Percentiles rank a stretch among this genome's conserved stretches.
These are phyloP conservation scores for Margaritifera margaritifera DNA, from an alignment of 2,888 invertebrate genomes.

Conservation along the genomic window DNA sequence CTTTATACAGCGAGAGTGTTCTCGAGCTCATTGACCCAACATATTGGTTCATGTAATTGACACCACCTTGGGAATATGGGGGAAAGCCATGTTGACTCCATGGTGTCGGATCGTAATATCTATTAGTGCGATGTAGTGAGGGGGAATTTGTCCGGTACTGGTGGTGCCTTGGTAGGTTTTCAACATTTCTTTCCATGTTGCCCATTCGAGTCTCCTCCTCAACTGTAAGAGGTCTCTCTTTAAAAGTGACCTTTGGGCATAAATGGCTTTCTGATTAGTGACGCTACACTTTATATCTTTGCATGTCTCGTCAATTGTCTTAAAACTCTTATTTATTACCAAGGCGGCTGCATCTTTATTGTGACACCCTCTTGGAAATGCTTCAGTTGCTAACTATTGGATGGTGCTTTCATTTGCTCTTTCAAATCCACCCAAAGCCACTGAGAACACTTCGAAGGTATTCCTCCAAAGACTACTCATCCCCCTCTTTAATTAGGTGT, in stretches of 20 bases:
- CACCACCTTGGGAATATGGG: too few species aligned
- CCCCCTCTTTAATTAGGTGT: not conserved
- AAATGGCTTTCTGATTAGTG: not conserved
- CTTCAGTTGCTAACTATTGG: conserved; percentile 2
- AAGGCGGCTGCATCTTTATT: conserved; percentile 1
- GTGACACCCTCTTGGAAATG: not conserved
- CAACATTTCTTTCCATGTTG: conserved; percentile 2
- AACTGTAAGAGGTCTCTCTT: not conserved
- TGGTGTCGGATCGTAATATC: too few species aligned
- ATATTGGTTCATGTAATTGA: too few species aligned
- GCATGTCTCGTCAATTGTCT: not conserved
- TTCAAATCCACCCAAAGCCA: conserved; percentile 3
- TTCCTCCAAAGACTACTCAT: conserved; percentile 4
- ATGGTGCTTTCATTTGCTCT: not conserved
- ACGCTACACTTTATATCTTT: not conserved
- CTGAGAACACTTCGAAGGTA: not conserved
- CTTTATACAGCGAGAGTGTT: too few species aligned
- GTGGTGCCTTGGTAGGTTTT: too few species aligned
- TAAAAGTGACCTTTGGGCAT: conserved; percentile 1
- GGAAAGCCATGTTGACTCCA: too few species aligned
- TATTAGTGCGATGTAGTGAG: too few species aligned
- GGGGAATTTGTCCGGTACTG: too few species aligned
- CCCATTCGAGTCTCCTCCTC: not conserved
- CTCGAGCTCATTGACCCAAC: too few species aligned
- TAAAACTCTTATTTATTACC: conserved; percentile 1